phyloP scores from a whole-genome alignment of 2,113 vertebrate species.

The Oenanthe melanoleuca region DNA sequence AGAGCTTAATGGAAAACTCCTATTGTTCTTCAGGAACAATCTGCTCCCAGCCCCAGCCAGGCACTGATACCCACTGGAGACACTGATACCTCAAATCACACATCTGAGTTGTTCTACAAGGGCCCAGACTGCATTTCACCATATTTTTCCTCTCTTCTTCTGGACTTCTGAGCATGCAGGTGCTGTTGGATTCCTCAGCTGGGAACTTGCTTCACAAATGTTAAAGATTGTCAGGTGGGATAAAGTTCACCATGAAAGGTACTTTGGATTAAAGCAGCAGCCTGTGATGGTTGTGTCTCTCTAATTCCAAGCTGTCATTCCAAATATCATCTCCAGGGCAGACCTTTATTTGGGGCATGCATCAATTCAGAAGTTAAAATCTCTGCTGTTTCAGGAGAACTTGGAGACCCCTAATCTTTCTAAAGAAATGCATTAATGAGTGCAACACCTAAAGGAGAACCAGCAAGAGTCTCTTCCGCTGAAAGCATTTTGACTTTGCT shows the following conservation, averaged over 20 bases:
- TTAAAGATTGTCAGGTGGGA: background rate
- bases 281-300: background rate
- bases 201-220: background rate
- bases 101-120: background rate
- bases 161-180: background rate
- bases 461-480: background rate
- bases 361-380: background rate
- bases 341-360: background rate
- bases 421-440: background rate
- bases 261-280: background rate
- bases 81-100: background rate
- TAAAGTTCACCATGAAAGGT: background rate
- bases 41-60: background rate
- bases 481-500: background rate
- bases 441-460: background rate
- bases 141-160: background rate
- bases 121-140: background rate
- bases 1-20: conserved; percentile 8
- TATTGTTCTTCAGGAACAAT: background rate
- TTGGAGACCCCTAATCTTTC: background rate
- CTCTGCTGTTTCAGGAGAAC: background rate
- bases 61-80: background rate
- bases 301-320: background rate
- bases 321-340: background rate
- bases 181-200: background rate